Conservation (phyloP, 2,113 vertebrate genomes). For the Kryptolebias marmoratus region DNA sequence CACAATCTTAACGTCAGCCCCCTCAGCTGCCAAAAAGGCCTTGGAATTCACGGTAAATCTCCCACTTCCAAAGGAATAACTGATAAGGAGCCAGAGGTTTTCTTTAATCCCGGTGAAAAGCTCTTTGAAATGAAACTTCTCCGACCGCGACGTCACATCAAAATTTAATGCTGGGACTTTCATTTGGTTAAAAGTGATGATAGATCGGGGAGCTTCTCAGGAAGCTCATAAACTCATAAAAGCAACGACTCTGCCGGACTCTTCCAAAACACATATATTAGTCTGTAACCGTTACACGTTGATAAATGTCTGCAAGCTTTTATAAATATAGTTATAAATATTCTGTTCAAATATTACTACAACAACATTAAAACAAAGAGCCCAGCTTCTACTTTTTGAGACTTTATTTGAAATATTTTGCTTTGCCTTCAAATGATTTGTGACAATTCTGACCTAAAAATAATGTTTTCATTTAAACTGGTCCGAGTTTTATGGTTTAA, state of each 20-base stretch:
- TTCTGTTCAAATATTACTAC: no score
- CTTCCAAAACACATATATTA: not conserved
- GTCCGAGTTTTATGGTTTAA: no score
- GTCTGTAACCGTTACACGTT: not conserved
- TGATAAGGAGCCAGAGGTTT: constrained; percentile 20
- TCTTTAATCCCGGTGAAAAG: constrained; percentile 38
- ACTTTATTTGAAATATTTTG: no score
- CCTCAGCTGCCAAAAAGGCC: constrained; percentile 21
- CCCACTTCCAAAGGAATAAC: constrained; percentile 28
- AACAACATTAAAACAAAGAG: no score
- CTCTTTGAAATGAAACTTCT: constrained; percentile 19
- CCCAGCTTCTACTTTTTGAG: no score
- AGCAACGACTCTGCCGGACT: constrained; percentile 2
- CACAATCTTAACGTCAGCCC: constrained; percentile 1
- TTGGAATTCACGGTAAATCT: constrained; percentile 38
- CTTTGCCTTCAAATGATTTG: no score
- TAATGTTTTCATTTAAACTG: no score
- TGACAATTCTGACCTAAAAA: no score
- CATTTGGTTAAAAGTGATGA: constrained; percentile 5
- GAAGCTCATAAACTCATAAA: not conserved
- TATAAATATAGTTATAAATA: no score
- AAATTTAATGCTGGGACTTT: constrained; percentile 17
- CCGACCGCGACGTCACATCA: constrained; percentile 10
- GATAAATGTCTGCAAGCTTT: not conserved
- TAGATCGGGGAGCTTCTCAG: not conserved